Percentiles rank a stretch among this genome's conserved stretches.
These are phyloP conservation scores for Bombus turneri DNA, from an alignment of 1,140 invertebrate genomes.

Conservation along the genomic window DNA sequence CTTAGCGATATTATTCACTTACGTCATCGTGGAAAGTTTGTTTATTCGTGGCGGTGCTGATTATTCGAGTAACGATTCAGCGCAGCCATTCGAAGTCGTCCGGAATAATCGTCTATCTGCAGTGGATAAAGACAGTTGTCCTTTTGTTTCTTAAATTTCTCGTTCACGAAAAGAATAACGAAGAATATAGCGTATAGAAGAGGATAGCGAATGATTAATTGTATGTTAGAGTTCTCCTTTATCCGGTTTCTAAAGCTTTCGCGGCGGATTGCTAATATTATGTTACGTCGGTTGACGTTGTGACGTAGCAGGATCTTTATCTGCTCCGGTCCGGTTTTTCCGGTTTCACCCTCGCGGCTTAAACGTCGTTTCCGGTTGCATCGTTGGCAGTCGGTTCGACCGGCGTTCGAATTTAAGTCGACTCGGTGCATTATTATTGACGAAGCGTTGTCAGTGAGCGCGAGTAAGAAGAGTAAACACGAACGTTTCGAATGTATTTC, in stretches of 20 bases:
- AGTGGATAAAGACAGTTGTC: background rate
- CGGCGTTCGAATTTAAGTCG: constrained; percentile 12
- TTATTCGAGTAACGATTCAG: background rate
- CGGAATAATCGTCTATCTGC: background rate
- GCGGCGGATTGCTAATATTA: constrained; percentile 63
- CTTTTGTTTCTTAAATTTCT: background rate
- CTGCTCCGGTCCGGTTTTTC: constrained; percentile 4
- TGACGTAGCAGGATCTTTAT: constrained; percentile 42
- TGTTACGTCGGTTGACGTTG: constrained; percentile 44
- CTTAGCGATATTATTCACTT: constrained; percentile 15
- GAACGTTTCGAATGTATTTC: background rate
- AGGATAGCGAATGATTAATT: constrained; percentile 65
- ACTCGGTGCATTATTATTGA: constrained; percentile 20
- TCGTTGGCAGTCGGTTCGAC: background rate
- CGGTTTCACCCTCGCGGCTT: background rate
- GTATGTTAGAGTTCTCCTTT: constrained; percentile 67
- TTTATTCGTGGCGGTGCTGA: background rate
- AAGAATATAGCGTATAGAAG: background rate
- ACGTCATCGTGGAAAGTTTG: constrained; percentile 1
- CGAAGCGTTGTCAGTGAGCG: background rate
- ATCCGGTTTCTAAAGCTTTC: constrained; percentile 71
- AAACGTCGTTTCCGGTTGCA: constrained; percentile 44
- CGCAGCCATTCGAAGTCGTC: background rate
- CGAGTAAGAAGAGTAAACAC: constrained; percentile 20
- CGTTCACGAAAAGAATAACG: background rate